phyloP scores from a whole-genome alignment of 2,888 invertebrate genomes.

The Papilio protenor region DNA sequence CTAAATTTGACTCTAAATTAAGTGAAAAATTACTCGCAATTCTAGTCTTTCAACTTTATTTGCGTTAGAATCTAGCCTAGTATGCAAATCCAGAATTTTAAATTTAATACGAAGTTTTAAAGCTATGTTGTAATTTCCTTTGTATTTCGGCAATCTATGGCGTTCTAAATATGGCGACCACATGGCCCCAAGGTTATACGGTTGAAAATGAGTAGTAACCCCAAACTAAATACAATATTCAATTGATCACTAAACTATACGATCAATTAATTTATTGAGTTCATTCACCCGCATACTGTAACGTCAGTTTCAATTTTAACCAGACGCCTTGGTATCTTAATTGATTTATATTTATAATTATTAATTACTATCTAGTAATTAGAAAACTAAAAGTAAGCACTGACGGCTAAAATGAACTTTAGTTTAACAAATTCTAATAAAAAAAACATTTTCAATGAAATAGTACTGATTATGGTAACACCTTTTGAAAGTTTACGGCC shows the following conservation, averaged over 20 bases:
- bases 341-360: constrained; percentile 68
- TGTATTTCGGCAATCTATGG: neutral
- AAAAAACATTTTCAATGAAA: neutral
- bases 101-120: neutral
- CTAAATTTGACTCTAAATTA: neutral
- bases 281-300: constrained; percentile 30
- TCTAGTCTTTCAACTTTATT: neutral
- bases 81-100: neutral
- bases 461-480: constrained; percentile 28
- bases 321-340: constrained; percentile 53
- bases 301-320: constrained; percentile 26
- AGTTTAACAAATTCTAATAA: neutral
- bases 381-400: neutral
- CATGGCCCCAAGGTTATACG: constrained; percentile 38
- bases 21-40: neutral
- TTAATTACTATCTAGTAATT: constrained; percentile 44
- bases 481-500: constrained; percentile 9
- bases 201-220: constrained; percentile 6
- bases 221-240: constrained; percentile 7
- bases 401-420: neutral
- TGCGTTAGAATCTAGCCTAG: neutral
- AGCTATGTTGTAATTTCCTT: neutral
- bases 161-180: constrained; percentile 2
- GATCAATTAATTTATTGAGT: constrained; percentile 27
- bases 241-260: constrained; percentile 36